Percentiles rank a stretch among this genome's conserved stretches.
These are phyloP conservation scores for Mongoloraphidia duomilia DNA, from an alignment of 2,888 invertebrate genomes.

Conservation along the genomic window DNA sequence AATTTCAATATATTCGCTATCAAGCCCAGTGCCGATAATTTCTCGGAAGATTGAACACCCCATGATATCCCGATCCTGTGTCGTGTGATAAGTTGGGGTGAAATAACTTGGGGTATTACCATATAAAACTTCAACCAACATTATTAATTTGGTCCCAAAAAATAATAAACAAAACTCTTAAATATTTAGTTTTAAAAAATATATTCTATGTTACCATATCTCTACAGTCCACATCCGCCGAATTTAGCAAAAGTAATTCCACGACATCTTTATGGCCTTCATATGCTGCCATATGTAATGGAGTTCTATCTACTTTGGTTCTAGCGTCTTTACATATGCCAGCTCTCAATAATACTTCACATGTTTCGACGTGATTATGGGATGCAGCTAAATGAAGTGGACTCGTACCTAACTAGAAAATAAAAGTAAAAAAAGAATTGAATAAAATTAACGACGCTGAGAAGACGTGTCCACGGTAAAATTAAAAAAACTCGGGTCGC, in stretches of 20 bases:
- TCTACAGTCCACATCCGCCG: constrained; percentile 56
- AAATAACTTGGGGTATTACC: too few species aligned
- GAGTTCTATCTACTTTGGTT: constrained; percentile 85
- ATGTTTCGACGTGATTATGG: constrained; percentile 64
- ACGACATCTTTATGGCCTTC: constrained; percentile 69
- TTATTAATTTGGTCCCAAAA: constrained; percentile 2
- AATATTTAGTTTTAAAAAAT: background rate
- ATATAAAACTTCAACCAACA: background rate
- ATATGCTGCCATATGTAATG: constrained; percentile 76
- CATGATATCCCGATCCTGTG: too few species aligned
- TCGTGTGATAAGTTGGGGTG: too few species aligned
- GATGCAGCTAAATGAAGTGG: constrained; percentile 78
- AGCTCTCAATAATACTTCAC: constrained; percentile 66
- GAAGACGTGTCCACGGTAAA: background rate
- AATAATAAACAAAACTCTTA: background rate
- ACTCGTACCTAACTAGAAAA: constrained; percentile 66
- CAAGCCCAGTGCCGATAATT: too few species aligned
- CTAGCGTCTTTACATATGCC: constrained; percentile 79
- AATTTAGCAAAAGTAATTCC: constrained; percentile 48
- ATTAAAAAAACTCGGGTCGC: too few species aligned
- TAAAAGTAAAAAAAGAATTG: background rate
- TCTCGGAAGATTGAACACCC: too few species aligned
- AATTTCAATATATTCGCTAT: too few species aligned
- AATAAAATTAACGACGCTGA: background rate
- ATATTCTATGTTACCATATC: constrained; percentile 49